Conservation (phyloP, 1,140 invertebrate genomes). For the Orchesella cincta region DNA sequence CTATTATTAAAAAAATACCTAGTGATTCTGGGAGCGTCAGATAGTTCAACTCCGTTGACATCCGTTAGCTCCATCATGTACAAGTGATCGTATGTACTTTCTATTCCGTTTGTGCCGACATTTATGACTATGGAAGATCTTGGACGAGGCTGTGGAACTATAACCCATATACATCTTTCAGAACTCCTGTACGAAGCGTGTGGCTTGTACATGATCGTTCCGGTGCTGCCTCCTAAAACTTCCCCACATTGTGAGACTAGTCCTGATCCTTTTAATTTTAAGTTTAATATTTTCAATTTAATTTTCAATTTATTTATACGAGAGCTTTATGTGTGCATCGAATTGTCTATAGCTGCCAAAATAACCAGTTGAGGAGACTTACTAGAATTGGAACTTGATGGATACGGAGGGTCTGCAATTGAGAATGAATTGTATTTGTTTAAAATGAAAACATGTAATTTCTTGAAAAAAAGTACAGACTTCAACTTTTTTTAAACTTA, state of each 20-base stretch:
- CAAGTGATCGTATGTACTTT: conserved; percentile 17
- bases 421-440: neutral
- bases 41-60: neutral
- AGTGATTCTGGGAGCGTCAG: neutral
- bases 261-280: too few species aligned
- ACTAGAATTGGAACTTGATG: conserved; percentile 9
- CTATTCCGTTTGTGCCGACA: neutral
- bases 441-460: too few species aligned
- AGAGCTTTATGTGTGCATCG: neutral
- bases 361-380: neutral
- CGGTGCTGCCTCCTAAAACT: neutral
- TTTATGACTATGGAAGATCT: neutral
- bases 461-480: neutral
- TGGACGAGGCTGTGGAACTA: conserved; percentile 5
- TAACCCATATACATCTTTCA: conserved; percentile 6
- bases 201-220: neutral
- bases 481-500: too few species aligned
- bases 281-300: neutral
- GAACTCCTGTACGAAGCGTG: conserved; percentile 4
- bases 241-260: conserved; percentile 2
- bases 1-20: too few species aligned
- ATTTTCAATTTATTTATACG: neutral
- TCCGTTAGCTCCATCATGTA: conserved; percentile 23
- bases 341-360: too few species aligned
- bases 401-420: neutral